A percentile compares a stretch with the other conserved stretches of the same genome.
These are phyloP conservation scores for Proteles cristata DNA, from an alignment of 2,113 vertebrate species.

Conservation along the genomic window DNA sequence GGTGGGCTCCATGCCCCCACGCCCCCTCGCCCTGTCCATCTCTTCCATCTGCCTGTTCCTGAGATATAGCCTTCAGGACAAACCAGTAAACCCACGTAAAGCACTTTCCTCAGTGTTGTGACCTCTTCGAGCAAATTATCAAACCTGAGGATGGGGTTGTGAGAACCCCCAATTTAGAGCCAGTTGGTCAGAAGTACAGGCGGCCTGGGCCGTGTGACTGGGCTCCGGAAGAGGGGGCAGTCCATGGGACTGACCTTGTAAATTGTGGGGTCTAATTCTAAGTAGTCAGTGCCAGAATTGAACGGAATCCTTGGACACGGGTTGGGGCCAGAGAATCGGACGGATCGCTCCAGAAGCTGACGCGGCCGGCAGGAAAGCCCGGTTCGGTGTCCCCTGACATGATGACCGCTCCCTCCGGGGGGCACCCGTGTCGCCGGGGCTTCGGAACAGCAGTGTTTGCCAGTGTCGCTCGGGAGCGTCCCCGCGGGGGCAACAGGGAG, in stretches of 20 bases:
- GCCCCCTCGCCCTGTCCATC: rapidly evolving
- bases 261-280: not conserved
- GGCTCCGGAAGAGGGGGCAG: not conserved
- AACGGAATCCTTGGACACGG: not conserved
- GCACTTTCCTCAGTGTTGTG: not conserved
- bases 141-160: not conserved
- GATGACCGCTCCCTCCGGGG: not conserved
- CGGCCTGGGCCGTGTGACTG: not conserved
- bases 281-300: not conserved
- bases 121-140: not conserved
- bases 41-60: not conserved
- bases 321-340: too few species aligned
- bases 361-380: not conserved
- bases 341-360: too few species aligned
- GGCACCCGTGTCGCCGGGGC: not conserved
- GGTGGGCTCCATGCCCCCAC: rapidly evolving
- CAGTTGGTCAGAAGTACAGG: not conserved
- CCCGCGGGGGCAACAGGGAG: not conserved
- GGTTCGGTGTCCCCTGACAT: too few species aligned
- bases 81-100: not conserved
- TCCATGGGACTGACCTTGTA: not conserved
- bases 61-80: not conserved
- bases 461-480: not conserved
- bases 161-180: not conserved
- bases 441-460: not conserved